Percentiles rank a stretch among this genome's conserved stretches.
Conservation (phyloP, 2,113 vertebrate species). For the Cephalopholis sonnerati region DNA sequence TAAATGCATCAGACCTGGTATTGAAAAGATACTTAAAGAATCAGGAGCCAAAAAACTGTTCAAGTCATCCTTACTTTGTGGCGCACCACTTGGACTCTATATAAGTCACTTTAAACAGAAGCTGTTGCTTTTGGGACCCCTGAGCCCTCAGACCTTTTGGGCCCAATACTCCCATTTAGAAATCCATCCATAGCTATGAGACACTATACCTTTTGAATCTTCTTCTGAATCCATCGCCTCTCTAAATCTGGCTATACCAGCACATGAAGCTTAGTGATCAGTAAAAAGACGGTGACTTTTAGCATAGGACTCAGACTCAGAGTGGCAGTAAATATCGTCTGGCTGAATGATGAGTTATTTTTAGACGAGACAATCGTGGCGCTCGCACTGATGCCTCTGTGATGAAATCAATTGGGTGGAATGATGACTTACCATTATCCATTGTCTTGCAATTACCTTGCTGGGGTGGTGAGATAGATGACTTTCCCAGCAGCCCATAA, state of each 20-base stretch:
- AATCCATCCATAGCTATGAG: not conserved
- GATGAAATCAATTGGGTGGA: slow-evolving; percentile 70
- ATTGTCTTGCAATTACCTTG: slow-evolving; percentile 61
- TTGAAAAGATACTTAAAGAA: not conserved
- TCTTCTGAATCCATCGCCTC: not conserved
- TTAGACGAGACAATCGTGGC: slow-evolving; percentile 18
- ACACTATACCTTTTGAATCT: not conserved
- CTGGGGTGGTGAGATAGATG: slow-evolving; percentile 46
- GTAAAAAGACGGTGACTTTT: slow-evolving; percentile 14
- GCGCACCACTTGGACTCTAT: not conserved
- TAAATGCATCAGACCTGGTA: not conserved
- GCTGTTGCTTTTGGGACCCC: not conserved
- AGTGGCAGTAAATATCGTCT: slow-evolving; percentile 32
- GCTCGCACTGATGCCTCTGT: slow-evolving; percentile 39
- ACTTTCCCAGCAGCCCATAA: slow-evolving; percentile 45
- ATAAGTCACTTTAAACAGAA: not conserved
- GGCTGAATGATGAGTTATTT: slow-evolving; percentile 42
- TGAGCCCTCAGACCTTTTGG: not conserved
- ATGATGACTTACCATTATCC: slow-evolving; percentile 73
- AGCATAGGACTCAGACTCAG: slow-evolving; percentile 20
- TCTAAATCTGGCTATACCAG: not conserved
- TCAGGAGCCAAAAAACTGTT: not conserved
- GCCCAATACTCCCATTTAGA: not conserved
- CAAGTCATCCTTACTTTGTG: not conserved
- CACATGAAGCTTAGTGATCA: slow-evolving; percentile 1